Percentiles rank a stretch among this genome's conserved stretches.
phyloP scores from a whole-genome alignment of 2,113 vertebrate species.

The Phalacrocorax carbo region DNA sequence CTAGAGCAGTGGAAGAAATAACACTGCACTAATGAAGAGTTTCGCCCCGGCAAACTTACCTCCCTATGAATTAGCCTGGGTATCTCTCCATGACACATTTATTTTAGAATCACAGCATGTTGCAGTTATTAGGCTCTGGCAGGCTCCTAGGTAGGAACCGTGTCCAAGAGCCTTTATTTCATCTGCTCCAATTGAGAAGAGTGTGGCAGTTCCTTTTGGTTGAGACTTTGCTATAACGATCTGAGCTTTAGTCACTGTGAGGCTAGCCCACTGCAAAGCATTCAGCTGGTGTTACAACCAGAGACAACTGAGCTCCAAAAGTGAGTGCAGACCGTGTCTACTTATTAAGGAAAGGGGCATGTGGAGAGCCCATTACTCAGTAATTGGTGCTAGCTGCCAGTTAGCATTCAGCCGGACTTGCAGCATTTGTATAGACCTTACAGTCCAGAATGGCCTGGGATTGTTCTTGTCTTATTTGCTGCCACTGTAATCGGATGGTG shows the following conservation, averaged over 20 bases:
- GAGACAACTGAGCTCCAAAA: slow-evolving; percentile 44
- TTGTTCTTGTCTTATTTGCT: slow-evolving; percentile 50
- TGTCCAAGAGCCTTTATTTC: slow-evolving; percentile 51
- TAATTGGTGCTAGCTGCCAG: slow-evolving; percentile 61
- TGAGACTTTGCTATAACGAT: slow-evolving; percentile 17
- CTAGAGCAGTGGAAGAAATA: not conserved
- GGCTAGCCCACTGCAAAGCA: slow-evolving; percentile 19
- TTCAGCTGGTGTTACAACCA: slow-evolving; percentile 45
- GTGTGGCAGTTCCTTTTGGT: slow-evolving; percentile 41
- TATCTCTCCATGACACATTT: slow-evolving; percentile 15
- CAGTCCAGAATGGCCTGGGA: slow-evolving; percentile 18
- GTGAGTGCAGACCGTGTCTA: slow-evolving; percentile 8
- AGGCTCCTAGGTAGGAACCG: slow-evolving; percentile 8
- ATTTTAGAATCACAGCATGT: slow-evolving; percentile 50
- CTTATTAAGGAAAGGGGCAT: slow-evolving; percentile 41
- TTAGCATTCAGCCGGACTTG: slow-evolving; percentile 46
- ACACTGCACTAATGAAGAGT: not conserved
- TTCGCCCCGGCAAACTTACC: not conserved
- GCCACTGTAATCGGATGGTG: not conserved
- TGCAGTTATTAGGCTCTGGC: slow-evolving; percentile 46
- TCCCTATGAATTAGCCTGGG: not conserved
- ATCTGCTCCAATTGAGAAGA: slow-evolving; percentile 36
- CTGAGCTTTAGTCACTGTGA: slow-evolving; percentile 18
- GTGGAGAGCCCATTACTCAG: slow-evolving; percentile 44
- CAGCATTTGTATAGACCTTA: slow-evolving; percentile 38